Evolutionary conservation across 2,113 vertebrate species (phyloP).

Genomic region (Chaetops frenatus): DNA sequence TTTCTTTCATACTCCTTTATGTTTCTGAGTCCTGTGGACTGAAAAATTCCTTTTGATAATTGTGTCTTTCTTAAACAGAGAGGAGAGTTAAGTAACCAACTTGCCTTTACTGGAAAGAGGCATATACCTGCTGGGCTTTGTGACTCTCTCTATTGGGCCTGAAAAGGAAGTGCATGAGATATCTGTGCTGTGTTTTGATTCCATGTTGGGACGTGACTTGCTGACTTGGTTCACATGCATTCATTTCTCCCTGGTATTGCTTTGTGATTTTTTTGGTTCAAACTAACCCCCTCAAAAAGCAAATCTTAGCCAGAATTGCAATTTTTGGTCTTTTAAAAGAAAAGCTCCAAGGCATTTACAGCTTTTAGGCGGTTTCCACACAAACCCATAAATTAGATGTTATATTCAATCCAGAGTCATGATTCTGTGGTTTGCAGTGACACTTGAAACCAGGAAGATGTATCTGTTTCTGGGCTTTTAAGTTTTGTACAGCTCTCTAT

Average conservation of each 20-base stretch:
- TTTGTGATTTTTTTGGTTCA: neutral
- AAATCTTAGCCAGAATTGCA: slow-evolving; percentile 46
- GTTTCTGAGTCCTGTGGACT: neutral
- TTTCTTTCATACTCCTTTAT: neutral
- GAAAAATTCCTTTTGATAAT: neutral
- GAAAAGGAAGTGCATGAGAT: neutral
- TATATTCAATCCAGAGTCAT: slow-evolving; percentile 8
- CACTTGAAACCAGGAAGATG: slow-evolving; percentile 36
- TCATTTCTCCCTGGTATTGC: neutral
- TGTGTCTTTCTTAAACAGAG: neutral
- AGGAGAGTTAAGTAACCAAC: neutral
- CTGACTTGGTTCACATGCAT: neutral
- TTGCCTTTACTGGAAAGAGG: neutral
- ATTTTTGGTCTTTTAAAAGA: slow-evolving; percentile 40
- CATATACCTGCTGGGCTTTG: neutral
- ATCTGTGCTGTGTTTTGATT: neutral
- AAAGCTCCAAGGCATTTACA: slow-evolving; percentile 51
- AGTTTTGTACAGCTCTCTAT: slow-evolving; percentile 1
- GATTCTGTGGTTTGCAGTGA: slow-evolving; percentile 41
- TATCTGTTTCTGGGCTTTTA: slow-evolving; percentile 44
- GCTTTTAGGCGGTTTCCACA: slow-evolving; percentile 21
- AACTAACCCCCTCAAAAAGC: neutral
- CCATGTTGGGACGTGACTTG: neutral
- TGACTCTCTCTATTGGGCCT: neutral
- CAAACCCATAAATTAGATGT: slow-evolving; percentile 45